Base-by-base conservation (phyloP, 2,888 invertebrate species). In the Euplexia lucipara region DNA sequence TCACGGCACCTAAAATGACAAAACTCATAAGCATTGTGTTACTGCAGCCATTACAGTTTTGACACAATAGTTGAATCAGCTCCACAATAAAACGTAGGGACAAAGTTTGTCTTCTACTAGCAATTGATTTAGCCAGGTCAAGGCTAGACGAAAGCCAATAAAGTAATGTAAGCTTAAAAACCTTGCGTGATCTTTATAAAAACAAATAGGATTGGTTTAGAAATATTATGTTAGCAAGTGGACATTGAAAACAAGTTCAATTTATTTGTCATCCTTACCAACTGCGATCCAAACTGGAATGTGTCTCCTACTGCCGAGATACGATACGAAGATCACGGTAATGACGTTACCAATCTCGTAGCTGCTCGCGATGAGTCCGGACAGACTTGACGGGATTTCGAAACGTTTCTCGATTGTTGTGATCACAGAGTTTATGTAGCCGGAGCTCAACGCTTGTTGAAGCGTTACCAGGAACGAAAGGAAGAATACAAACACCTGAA, bases 261-360 rank as follows among this genome's bases (percentile, higher is more conserved):
- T 30, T 9, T 35, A 22, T 64, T 16, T 12, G 20, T 20, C 39
- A 76, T 79, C 4, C 96, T 96, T 92, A 97, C 98, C 98, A 74
- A 98, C 97, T 75, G 98, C 99, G 86, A 99, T 98, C 98, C 99
- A 99, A 41, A 98, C 98, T 57, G 99, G 99, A 90, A 98, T 98
- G 91, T 98, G 98, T 76, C 99, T 96, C 70, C 98, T 96, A 85
- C 98, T 98, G 78, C 99, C 99, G 86, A 99, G 97, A 91, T 99
- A 99, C 88, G 98, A 98, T 83, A 99, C 99, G 93, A 99, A 99
- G 89, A 99, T 98, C 85, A 99, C 99, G 39, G 99, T 98, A 88
- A 98, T 98, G 82, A 99, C 98, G 93, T 99, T 99, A 86, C 99
- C 99, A 87, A 98, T 98, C 96, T 99, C 99, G 91, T 99, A 99